A percentile compares a stretch with the other conserved stretches of the same genome.
Evolutionary conservation across 2,888 invertebrate species (phyloP).

Genomic region (Phyllotreta striolata): DNA sequence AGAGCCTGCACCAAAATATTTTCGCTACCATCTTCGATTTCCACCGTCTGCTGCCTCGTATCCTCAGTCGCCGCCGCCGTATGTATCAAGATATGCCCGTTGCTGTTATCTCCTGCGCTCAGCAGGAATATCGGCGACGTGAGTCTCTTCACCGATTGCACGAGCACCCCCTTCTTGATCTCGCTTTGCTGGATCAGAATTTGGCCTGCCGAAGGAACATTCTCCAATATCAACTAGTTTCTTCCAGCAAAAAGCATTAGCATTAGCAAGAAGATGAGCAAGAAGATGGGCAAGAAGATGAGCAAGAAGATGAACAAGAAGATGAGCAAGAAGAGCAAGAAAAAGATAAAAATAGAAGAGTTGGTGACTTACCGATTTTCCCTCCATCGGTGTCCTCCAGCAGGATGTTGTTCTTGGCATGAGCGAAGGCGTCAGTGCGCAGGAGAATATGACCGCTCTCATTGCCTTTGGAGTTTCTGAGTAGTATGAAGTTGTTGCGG

Average conservation of each 20-base stretch:
- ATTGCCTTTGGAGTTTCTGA: conserved; percentile 54
- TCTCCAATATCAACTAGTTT: too few species aligned
- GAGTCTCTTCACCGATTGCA: conserved; percentile 59
- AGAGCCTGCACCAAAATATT: conserved; percentile 54
- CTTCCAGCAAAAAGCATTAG: too few species aligned
- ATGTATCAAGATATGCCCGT: conserved; percentile 55
- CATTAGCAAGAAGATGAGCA: too few species aligned
- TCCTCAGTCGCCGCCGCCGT: conserved; percentile 53
- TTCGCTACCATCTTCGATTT: conserved; percentile 45
- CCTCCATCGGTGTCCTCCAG: conserved; percentile 51
- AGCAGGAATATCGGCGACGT: conserved; percentile 58
- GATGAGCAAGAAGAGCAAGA: too few species aligned
- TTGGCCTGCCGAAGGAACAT: background rate
- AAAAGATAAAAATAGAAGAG: too few species aligned
- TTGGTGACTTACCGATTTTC: conserved; percentile 51
- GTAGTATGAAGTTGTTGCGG: conserved; percentile 56
- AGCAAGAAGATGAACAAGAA: too few species aligned
- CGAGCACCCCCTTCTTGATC: conserved; percentile 55
- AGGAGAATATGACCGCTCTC: conserved; percentile 56
- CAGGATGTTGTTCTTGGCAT: conserved; percentile 51
- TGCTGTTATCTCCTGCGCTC: conserved; percentile 56
- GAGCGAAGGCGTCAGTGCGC: conserved; percentile 51
- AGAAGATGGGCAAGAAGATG: too few species aligned
- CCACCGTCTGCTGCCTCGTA: conserved; percentile 43
- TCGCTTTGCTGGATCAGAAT: conserved; percentile 57